Evolutionary conservation across 2,888 invertebrate species (phyloP).

Genomic region (Chrysomela aeneicollis): DNA sequence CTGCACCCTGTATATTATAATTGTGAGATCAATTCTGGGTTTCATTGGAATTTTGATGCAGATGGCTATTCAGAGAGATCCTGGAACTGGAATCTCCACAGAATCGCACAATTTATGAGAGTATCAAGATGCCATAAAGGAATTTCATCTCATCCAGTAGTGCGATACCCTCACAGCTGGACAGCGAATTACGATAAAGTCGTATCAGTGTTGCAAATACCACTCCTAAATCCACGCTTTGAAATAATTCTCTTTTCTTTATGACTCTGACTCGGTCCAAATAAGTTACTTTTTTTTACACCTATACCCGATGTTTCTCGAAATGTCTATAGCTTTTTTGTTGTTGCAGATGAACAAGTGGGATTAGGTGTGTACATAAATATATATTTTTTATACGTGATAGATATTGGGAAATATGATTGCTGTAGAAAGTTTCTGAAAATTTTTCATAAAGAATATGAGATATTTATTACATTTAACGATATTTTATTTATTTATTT

Average conservation of each 20-base stretch:
- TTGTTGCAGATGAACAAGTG: too few relatives aligned
- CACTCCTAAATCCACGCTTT: constrained; percentile 25
- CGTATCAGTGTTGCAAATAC: constrained; percentile 26
- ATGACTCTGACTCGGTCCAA: constrained; percentile 42
- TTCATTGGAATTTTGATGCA: neutral
- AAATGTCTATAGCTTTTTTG: too few relatives aligned
- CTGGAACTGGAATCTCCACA: constrained; percentile 1
- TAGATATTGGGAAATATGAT: too few relatives aligned
- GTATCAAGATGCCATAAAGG: neutral
- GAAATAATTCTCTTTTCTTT: constrained; percentile 37
- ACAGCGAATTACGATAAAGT: constrained; percentile 25
- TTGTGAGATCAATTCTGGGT: too few relatives aligned
- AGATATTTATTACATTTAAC: too few relatives aligned
- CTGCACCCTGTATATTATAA: too few relatives aligned
- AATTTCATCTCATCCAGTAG: neutral
- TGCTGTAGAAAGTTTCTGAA: too few relatives aligned
- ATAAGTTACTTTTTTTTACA: neutral
- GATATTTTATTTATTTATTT: too few relatives aligned
- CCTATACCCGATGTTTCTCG: too few relatives aligned
- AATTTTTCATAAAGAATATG: too few relatives aligned
- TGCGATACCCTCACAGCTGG: neutral
- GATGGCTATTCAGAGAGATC: neutral
- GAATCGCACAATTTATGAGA: constrained; percentile 3
- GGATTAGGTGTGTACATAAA: too few relatives aligned
- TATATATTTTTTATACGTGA: too few relatives aligned